A percentile compares a stretch with the other conserved stretches of the same genome.
phyloP scores from a whole-genome alignment of 2,888 invertebrate genomes.

The Aproaerema taeniolella region DNA sequence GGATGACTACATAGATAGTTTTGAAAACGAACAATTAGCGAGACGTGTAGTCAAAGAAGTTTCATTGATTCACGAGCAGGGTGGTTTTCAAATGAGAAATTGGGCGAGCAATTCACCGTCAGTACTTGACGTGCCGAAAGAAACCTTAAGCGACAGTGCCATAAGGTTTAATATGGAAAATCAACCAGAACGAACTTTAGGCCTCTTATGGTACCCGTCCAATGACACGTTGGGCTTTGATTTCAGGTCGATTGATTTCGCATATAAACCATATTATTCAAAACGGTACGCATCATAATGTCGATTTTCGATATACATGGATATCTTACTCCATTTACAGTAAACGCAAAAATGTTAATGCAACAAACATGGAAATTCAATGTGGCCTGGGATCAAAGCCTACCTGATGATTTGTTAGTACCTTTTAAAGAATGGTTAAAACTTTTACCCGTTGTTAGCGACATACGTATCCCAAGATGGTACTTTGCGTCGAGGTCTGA shows the following conservation, averaged over 20 bases:
- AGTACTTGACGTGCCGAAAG: constrained; percentile 23
- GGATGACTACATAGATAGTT: background rate
- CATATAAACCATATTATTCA: constrained; percentile 8
- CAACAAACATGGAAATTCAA: constrained; percentile 15
- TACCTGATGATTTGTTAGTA: constrained; percentile 10
- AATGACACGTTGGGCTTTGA: constrained; percentile 9
- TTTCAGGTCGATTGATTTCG: constrained; percentile 1
- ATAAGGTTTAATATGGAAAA: constrained; percentile 12
- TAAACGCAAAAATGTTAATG: constrained; percentile 16
- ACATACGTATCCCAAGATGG: constrained; percentile 3
- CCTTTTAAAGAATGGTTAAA: constrained; percentile 12
- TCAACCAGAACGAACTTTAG: constrained; percentile 12
- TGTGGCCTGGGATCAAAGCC: constrained; percentile 18
- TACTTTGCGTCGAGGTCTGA: constrained; percentile 2
- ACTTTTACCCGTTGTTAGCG: constrained; percentile 2
- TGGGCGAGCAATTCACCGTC: constrained; percentile 23
- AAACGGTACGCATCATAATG: constrained; percentile 16
- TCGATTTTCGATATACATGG: constrained; percentile 22
- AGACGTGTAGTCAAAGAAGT: background rate
- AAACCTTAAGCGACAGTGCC: constrained; percentile 11
- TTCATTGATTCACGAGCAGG: constrained; percentile 9
- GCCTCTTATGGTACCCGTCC: constrained; percentile 11
- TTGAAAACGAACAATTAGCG: background rate
- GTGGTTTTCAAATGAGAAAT: constrained; percentile 26
- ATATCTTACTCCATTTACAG: constrained; percentile 16